Evolutionary conservation across 2,888 invertebrate species (phyloP), one percentile per base, ranked within the genome.

Genomic region (Lycophotia porphyrea): DNA sequence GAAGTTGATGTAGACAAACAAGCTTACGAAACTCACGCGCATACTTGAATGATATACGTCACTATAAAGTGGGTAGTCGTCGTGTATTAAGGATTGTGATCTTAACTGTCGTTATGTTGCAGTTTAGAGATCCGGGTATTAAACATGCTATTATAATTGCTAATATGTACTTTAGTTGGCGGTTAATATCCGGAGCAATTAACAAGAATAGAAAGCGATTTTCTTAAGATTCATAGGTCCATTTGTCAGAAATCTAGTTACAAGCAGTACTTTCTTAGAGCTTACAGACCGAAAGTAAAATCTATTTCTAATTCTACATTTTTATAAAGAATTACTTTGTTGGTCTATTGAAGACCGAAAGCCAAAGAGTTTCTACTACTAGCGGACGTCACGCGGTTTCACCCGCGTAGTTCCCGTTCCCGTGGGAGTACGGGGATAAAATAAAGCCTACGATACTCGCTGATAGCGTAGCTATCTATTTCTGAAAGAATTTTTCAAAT

Each of bases 21-120:
- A 58, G 79, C 82, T 83, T 83, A 83, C 82, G 86, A 85, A 83
- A 83, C 78, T 74, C 86, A 78, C 58, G 82, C 86, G 78, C 82
- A 83, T 82, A 74, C 78, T 76, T 85, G 67, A 82, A 71, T 74
- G 71, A 82, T 71, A 82, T 65, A 69, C 82, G 86, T 85, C 86
- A 74, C 72, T 85, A 76, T 71, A 63, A 85, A 77, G 83, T 83
- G 83, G 86, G 86, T 71, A 85, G 86, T 49, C 65, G 71, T n/a
- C 60, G 71, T 75, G 72, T 52, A 64, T 72, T 63, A 63, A 82
- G 72, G 52, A 85, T 82, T 69, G 44, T 52, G 66, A 71, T 73
- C 71, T 85, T 71, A 73, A 73, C 27, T 68, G 42, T 31, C 52
- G 61, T 74, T 21, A 74, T 68, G 58, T 58, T 44, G 39, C 44